phyloP scores from a whole-genome alignment of 2,113 vertebrate genomes.

The Cromileptes altivelis region DNA sequence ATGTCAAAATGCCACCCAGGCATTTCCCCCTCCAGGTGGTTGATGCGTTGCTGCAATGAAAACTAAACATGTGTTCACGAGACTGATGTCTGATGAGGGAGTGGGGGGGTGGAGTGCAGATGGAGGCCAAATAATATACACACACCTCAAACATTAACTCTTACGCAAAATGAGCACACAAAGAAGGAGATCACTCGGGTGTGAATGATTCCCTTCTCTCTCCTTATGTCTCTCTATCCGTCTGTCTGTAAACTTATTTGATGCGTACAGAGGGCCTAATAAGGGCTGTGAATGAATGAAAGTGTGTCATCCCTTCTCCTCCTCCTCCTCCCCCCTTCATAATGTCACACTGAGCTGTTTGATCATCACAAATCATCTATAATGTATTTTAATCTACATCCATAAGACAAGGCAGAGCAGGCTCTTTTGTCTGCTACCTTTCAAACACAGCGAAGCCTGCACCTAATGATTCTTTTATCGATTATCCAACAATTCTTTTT shows the following conservation, averaged over 20 bases:
- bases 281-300: constrained; percentile 31
- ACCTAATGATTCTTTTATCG: too few species aligned
- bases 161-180: neutral
- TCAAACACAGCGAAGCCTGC: neutral
- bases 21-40: constrained; percentile 53
- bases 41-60: constrained; percentile 37
- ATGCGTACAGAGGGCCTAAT: constrained; percentile 25
- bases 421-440: neutral
- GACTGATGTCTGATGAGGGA: constrained; percentile 50
- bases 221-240: neutral
- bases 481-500: too few species aligned
- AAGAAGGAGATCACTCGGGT: neutral
- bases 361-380: constrained; percentile 46
- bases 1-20: constrained; percentile 64
- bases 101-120: constrained; percentile 10
- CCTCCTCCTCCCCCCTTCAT: too few species aligned
- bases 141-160: constrained; percentile 11
- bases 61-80: constrained; percentile 61
- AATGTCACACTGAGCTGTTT: constrained; percentile 45
- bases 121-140: constrained; percentile 29
- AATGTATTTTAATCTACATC: constrained; percentile 11
- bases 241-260: constrained; percentile 18
- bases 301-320: constrained; percentile 12
- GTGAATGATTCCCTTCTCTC: constrained; percentile 1
- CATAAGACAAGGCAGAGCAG: neutral